Base-by-base conservation (phyloP, 2,888 invertebrate genomes). In the Cecidostiba fungosa region DNA sequence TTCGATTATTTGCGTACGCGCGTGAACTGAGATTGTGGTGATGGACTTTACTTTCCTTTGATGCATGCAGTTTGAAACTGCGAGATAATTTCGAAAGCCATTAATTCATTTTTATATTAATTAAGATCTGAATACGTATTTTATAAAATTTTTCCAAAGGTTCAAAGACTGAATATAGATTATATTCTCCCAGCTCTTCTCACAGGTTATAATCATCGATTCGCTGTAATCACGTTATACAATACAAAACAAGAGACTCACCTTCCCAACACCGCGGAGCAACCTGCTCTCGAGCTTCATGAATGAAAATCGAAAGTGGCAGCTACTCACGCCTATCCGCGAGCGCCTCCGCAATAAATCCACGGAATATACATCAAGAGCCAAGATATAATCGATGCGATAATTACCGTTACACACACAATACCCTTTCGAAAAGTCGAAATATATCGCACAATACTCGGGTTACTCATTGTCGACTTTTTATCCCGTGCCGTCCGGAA, bases 361-460 rank as follows among this genome's bases (percentile, higher is more conserved):
- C 50, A 16, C 50, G 16, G 50, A 50, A 50, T 50, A 16, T 23
- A 59, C 5, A 66, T 70, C 29, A 50, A 72, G 66, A 29, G 36
- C 54, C 14, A 14, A 72, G 76, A 39, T 39, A 39, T 39, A 66
- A 77, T 77, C 73, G 62, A 79, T 66, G 69, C 79, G 70, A 50
- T 80, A 84, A 79, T 84, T 73, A 66, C 79, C 50, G 69, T 78
- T 43, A 39, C 10, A 79, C 78, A 73, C 73, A 74, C 79, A 47
- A 59, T 14, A n/a, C 47, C 69, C 39, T 12, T 29, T 14, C 26
- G 47, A 29, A 32, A 23, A 77, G 50, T n/a, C 77, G 72, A 78
- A 77, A 73, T 77, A 43, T 73, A 29, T 29, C 70, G 14, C 19
- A 78, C 47, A 78, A 84, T 47, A 54, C 6, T 16, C 23, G 39